Conservation (phyloP, 1,140 invertebrate species). For the Drosophila malerkotliana region DNA sequence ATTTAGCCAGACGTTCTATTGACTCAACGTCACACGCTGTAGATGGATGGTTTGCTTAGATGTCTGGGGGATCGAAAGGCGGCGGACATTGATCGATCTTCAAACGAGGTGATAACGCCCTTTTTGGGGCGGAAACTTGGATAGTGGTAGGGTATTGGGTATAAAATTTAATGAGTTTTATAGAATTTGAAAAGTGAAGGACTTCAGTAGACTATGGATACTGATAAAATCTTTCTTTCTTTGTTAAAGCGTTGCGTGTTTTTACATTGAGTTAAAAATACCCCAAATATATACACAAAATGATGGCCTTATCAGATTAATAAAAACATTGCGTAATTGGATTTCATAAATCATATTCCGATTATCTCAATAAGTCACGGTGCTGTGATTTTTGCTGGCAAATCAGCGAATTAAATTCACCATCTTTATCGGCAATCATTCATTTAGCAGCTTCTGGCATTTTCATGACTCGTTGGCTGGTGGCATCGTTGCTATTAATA, state of each 20-base stretch:
- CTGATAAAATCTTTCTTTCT: too few relatives aligned
- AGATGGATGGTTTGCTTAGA: constrained; percentile 19
- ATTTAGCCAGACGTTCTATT: constrained; percentile 43
- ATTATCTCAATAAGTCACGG: constrained; percentile 28
- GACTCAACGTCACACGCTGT: constrained; percentile 44
- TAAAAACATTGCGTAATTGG: constrained; percentile 40
- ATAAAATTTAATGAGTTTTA: neutral
- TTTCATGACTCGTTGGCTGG: constrained; percentile 34
- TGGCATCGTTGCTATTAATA: constrained; percentile 49
- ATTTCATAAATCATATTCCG: constrained; percentile 23
- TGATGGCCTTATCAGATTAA: constrained; percentile 7
- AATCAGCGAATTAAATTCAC: constrained; percentile 34
- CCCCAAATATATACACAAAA: neutral
- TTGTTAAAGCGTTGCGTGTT: too few relatives aligned
- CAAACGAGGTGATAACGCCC: constrained; percentile 8
- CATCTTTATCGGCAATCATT: constrained; percentile 41
- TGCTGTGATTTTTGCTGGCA: constrained; percentile 14
- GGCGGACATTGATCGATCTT: constrained; percentile 35
- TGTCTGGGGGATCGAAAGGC: constrained; percentile 24
- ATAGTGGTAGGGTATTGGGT: constrained; percentile 12
- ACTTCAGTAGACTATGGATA: too few relatives aligned
- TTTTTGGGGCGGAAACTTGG: constrained; percentile 16
- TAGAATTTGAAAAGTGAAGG: neutral
- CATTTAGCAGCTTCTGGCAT: constrained; percentile 34
- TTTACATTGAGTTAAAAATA: neutral